These are phyloP conservation scores for Bradypodion pumilum DNA, from an alignment of 2,797 vertebrate genomes.

Conservation along the genomic window DNA sequence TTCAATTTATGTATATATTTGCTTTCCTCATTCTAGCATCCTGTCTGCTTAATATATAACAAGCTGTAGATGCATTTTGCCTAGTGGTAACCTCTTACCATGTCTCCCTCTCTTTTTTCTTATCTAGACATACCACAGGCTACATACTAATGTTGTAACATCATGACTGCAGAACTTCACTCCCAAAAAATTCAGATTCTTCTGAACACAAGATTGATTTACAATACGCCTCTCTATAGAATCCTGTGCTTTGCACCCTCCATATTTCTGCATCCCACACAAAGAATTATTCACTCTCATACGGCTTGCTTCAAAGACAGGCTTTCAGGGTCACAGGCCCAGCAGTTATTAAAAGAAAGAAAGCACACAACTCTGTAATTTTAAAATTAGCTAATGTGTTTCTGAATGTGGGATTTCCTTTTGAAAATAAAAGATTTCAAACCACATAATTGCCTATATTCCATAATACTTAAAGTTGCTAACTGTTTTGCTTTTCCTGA, in stretches of 20 bases:
- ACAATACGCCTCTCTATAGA: conserved; percentile 41
- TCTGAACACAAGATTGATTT: conserved; percentile 53
- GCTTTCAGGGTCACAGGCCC: conserved; percentile 19
- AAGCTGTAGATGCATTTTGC: background rate
- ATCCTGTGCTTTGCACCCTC: conserved; percentile 28
- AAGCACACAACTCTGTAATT: conserved; percentile 2
- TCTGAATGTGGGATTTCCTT: background rate
- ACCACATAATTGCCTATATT: background rate
- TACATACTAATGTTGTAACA: conserved; percentile 50
- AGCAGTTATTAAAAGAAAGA: background rate
- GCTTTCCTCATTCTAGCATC: conserved; percentile 4
- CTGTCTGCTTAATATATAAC: background rate
- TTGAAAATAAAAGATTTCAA: conserved; percentile 34
- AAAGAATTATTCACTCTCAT: conserved; percentile 11
- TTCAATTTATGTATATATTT: background rate
- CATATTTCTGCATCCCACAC: conserved; percentile 34
- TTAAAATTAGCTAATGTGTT: background rate
- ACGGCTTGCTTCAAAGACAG: background rate
- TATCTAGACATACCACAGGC: conserved; percentile 48
- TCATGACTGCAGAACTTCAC: conserved; percentile 21
- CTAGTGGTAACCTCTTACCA: conserved; percentile 13
- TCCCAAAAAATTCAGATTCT: conserved; percentile 54
- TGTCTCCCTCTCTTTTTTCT: conserved; percentile 44
- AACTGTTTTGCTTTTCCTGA: background rate
- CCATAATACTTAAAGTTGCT: background rate